Evolutionary conservation across 1,140 invertebrate genomes (phyloP).

Genomic region (Lepidostoma basale): DNA sequence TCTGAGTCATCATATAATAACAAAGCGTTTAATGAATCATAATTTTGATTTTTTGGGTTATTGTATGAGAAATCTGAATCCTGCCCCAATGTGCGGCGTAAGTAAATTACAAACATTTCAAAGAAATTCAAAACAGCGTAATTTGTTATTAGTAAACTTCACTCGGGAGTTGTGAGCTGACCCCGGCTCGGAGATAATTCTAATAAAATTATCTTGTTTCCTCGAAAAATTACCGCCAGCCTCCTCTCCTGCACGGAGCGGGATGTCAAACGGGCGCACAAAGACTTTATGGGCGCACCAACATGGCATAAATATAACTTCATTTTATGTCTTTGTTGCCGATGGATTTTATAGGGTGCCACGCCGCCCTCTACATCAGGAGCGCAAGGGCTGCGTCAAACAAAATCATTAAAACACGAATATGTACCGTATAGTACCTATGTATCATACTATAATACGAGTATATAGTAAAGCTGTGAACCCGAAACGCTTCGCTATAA

Average conservation of each 20-base stretch:
- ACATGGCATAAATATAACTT: constrained; percentile 42
- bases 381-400: too few relatives aligned
- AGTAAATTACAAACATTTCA: background rate
- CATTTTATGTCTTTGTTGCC: constrained; percentile 41
- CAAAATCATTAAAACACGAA: too few relatives aligned
- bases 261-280: constrained; percentile 31
- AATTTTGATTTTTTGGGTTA: too few relatives aligned
- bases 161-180: background rate
- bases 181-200: background rate
- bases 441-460: too few relatives aligned
- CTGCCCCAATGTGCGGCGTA: too few relatives aligned
- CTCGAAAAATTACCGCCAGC: background rate
- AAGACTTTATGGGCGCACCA: constrained; percentile 30
- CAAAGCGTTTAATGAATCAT: too few relatives aligned
- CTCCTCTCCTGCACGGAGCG: background rate
- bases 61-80: too few relatives aligned
- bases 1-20: too few relatives aligned
- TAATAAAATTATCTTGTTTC: background rate
- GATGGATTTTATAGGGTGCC: constrained; percentile 27
- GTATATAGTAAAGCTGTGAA: too few relatives aligned
- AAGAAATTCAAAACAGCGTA: background rate
- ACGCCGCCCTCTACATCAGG: constrained; percentile 1
- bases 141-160: background rate
- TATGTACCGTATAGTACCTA: too few relatives aligned
- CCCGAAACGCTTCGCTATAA: too few relatives aligned